Percentiles rank a stretch among this genome's conserved stretches.
These are phyloP conservation scores for Nasonia oneida DNA, from an alignment of 2,888 invertebrate genomes.

Conservation along the genomic window DNA sequence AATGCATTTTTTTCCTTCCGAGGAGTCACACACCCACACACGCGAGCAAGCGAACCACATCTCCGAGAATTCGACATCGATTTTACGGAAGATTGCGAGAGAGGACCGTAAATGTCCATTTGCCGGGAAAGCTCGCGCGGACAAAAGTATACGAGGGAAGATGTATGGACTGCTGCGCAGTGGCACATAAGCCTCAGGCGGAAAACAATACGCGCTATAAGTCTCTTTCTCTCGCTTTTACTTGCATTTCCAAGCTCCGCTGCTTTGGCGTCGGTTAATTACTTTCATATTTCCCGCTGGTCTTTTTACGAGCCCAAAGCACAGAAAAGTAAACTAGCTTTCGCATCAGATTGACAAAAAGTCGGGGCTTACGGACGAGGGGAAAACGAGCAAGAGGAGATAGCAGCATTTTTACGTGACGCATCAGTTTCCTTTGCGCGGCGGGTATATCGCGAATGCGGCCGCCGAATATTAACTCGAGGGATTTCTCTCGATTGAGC, in stretches of 20 bases:
- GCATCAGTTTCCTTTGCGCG: background rate
- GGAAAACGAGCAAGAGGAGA: background rate
- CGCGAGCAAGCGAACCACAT: background rate
- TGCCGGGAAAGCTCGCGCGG: background rate
- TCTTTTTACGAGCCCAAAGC: background rate
- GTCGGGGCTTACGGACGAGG: background rate
- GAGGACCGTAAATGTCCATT: conserved; percentile 1
- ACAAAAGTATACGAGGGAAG: conserved; percentile 4
- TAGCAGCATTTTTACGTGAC: background rate
- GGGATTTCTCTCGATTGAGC: conserved; percentile 46
- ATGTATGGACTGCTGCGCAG: background rate
- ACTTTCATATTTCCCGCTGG: background rate
- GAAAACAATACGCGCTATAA: background rate
- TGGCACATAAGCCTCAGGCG: background rate
- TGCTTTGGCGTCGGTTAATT: background rate
- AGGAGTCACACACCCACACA: background rate
- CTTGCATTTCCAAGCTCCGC: background rate
- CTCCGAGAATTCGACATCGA: background rate
- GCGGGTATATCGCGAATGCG: conserved; percentile 29
- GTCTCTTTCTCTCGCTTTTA: background rate
- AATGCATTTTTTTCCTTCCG: background rate
- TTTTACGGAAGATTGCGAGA: background rate
- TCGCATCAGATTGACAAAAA: background rate
- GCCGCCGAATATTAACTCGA: conserved; percentile 51
- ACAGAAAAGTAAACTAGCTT: background rate